A percentile compares a stretch with the other conserved stretches of the same genome.
Conservation (phyloP, 2,888 invertebrate species). For the Sepiola atlantica region DNA sequence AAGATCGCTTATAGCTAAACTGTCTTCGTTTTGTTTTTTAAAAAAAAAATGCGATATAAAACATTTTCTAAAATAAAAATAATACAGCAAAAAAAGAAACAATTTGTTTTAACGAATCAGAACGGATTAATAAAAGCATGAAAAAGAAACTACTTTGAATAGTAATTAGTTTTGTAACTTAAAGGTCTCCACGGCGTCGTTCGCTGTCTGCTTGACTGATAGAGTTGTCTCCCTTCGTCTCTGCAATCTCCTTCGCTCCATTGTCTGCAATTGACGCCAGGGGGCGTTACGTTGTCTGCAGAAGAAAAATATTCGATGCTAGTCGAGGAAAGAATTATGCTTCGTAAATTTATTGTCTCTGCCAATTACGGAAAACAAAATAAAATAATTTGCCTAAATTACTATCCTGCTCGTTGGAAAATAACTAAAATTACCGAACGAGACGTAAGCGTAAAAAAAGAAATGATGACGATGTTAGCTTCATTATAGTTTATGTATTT, state of each 20-base stretch:
- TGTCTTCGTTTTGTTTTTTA: neutral
- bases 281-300: neutral
- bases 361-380: conserved; percentile 13
- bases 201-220: neutral
- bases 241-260: neutral
- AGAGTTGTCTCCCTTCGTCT: neutral
- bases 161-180: neutral
- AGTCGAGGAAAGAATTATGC: neutral
- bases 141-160: neutral
- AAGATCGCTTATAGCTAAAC: neutral
- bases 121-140: neutral
- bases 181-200: neutral
- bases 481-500: neutral
- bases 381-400: conserved; percentile 6
- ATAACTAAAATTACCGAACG: neutral
- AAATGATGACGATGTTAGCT: neutral
- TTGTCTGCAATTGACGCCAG: neutral
- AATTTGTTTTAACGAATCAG: neutral
- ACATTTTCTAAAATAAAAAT: neutral
- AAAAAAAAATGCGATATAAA: neutral
- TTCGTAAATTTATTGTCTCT: neutral
- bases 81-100: neutral
- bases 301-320: neutral
- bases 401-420: neutral
- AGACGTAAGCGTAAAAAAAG: neutral